Evolutionary conservation across 2,113 vertebrate species (phyloP).

Genomic region (Pardalotus punctatus): DNA sequence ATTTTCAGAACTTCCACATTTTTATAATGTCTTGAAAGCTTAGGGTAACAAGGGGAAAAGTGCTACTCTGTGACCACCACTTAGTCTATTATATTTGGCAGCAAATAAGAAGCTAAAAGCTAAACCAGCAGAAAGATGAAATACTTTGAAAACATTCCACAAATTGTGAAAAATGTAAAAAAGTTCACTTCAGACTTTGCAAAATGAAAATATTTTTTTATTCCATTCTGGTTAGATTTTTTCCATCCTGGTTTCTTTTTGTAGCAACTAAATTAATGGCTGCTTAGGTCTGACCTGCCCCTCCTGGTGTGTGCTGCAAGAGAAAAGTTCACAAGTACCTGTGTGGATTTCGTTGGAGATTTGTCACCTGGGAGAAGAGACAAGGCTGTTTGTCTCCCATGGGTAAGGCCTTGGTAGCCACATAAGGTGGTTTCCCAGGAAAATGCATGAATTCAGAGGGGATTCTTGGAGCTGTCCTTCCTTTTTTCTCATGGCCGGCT

Average conservation of each 20-base stretch:
- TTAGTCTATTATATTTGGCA: constrained; percentile 36
- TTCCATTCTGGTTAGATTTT: neutral
- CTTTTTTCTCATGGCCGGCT: neutral
- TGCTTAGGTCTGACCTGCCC: neutral
- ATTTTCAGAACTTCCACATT: neutral
- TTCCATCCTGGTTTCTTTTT: neutral
- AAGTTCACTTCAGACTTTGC: neutral
- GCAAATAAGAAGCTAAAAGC: constrained; percentile 8
- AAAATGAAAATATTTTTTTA: constrained; percentile 28
- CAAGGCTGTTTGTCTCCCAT: fast-evolving
- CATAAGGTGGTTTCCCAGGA: neutral
- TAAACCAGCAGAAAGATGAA: neutral
- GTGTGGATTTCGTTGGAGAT: neutral
- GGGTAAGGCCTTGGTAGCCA: neutral
- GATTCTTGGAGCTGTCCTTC: neutral
- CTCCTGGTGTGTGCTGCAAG: neutral
- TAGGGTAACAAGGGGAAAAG: neutral
- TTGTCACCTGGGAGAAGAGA: neutral
- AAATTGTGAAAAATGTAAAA: neutral
- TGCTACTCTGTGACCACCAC: neutral
- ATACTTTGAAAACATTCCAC: constrained; percentile 22
- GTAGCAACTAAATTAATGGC: neutral
- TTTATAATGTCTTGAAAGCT: constrained; percentile 36
- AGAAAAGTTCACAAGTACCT: neutral
- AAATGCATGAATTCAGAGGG: neutral